Evolutionary conservation across 2,797 vertebrate genomes (phyloP).

Genomic region (Onychomys leucogaster): DNA sequence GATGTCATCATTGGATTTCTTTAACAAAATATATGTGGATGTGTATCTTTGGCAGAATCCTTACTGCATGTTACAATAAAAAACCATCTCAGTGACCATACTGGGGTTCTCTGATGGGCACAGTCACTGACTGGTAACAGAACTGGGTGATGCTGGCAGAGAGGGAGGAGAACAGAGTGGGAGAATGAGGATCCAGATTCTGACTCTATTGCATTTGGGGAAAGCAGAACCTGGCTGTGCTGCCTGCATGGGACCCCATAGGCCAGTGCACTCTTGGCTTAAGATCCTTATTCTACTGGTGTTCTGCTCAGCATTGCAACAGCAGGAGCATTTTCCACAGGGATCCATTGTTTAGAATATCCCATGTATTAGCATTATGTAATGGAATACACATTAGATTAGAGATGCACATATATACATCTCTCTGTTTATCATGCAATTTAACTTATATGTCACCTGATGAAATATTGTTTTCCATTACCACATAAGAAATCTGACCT

Average conservation of each 20-base stretch:
- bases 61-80: background rate
- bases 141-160: background rate
- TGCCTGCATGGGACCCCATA: background rate
- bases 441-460: background rate
- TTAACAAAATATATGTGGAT: background rate
- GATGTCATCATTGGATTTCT: background rate
- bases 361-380: background rate
- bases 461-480: background rate
- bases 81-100: background rate
- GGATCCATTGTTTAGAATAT: background rate
- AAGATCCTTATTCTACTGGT: too few relatives aligned
- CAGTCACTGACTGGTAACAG: background rate
- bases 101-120: background rate
- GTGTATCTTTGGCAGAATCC: background rate
- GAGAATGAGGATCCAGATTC: background rate
- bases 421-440: background rate
- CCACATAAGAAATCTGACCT: background rate
- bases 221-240: background rate
- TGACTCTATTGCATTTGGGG: background rate
- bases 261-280: background rate
- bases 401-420: background rate
- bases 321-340: accelerated
- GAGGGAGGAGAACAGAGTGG: background rate
- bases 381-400: background rate
- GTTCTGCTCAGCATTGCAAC: background rate